These are phyloP conservation scores for Aeoliscus strigatus DNA, from an alignment of 2,797 vertebrate species.

Conservation along the genomic window DNA sequence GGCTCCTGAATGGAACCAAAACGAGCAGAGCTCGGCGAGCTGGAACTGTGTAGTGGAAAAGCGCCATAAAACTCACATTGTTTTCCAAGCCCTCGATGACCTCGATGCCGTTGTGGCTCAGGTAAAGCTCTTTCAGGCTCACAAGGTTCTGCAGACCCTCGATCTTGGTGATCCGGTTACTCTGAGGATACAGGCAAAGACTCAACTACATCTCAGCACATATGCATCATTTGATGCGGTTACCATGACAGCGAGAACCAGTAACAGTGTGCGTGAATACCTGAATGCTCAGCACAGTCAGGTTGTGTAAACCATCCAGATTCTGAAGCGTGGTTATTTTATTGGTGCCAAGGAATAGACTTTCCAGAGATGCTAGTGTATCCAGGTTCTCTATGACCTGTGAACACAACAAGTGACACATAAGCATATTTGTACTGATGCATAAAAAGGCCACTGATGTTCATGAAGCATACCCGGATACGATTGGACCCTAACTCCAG, in stretches of 20 bases:
- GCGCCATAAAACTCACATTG: constrained; percentile 81
- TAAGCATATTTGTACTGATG: constrained; percentile 2
- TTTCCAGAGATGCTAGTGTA: constrained; percentile 81
- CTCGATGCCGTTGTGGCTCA: constrained; percentile 98
- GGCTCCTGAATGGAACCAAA: no score
- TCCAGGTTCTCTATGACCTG: constrained; percentile 95
- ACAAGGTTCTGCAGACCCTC: constrained; percentile 90
- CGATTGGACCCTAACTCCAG: constrained; percentile 96
- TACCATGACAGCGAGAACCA: no score
- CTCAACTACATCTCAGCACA: not conserved
- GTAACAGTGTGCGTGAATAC: constrained; percentile 59
- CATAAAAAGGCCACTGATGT: not conserved
- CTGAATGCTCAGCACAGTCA: constrained; percentile 97
- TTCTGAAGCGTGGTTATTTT: constrained; percentile 96
- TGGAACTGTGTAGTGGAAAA: no score
- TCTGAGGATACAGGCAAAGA: constrained; percentile 70
- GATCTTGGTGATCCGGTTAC: constrained; percentile 96
- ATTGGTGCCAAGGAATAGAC: constrained; percentile 97
- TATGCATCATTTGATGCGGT: not conserved
- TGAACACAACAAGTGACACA: constrained; percentile 20
- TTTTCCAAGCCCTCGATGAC: constrained; percentile 96
- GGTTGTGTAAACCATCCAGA: constrained; percentile 86
- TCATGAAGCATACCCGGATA: constrained; percentile 81
- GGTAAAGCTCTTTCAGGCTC: constrained; percentile 90
- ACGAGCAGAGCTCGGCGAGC: no score